A percentile compares a stretch with the other conserved stretches of the same genome.
Evolutionary conservation across 2,797 vertebrate genomes (phyloP).

Genomic region (Phoxinus dragarum): DNA sequence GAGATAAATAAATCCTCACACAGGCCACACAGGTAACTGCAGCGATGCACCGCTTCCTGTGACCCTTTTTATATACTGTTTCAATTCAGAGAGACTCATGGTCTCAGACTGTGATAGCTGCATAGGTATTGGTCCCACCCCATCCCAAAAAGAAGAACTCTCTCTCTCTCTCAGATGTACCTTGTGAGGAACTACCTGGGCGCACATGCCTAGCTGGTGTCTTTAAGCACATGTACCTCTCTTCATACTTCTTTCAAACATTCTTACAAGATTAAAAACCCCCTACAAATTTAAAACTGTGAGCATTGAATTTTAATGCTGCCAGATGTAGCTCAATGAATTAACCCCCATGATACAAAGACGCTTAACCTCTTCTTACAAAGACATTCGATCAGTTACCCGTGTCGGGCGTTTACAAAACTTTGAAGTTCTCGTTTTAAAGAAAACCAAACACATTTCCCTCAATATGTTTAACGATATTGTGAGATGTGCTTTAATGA

Average conservation of each 20-base stretch:
- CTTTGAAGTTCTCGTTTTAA: constrained; percentile 51
- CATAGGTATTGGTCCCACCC: constrained; percentile 67
- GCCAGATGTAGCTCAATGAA: constrained; percentile 51
- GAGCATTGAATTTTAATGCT: constrained; percentile 60
- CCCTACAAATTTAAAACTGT: constrained; percentile 56
- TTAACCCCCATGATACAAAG: constrained; percentile 37
- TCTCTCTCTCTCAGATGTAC: constrained; percentile 57
- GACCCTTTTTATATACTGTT: constrained; percentile 56
- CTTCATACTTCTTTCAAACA: constrained; percentile 44
- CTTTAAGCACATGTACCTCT: constrained; percentile 41
- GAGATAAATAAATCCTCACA: constrained; percentile 59
- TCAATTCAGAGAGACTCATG: constrained; percentile 49
- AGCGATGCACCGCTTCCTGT: constrained; percentile 28
- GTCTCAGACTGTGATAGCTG: constrained; percentile 60
- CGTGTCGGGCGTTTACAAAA: constrained; percentile 51
- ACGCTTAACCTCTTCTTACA: constrained; percentile 36
- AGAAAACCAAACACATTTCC: constrained; percentile 55
- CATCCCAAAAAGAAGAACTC: constrained; percentile 55
- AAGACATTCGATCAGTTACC: constrained; percentile 50
- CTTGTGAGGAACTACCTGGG: constrained; percentile 58
- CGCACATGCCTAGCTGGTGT: constrained; percentile 44
- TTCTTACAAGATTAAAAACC: constrained; percentile 48
- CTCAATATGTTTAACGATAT: constrained; percentile 67
- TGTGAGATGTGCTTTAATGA: constrained; percentile 68
- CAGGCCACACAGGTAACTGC: constrained; percentile 42